Base-by-base conservation (phyloP, 2,888 invertebrate genomes). In the Agriopis leucophaearia region DNA sequence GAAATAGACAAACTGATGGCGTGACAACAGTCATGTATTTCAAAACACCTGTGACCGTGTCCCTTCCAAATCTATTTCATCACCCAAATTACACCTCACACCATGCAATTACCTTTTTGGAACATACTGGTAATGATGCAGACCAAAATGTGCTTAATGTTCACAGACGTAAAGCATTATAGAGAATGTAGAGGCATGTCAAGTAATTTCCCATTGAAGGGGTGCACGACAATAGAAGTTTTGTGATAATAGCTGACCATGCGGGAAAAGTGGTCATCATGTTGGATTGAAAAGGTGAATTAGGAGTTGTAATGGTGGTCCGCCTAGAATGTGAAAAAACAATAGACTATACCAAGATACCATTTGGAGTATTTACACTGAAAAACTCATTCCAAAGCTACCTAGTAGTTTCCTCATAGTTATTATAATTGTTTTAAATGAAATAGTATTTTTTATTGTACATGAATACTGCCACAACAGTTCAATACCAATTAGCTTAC, bases 11-110 rank as follows among this genome's bases (percentile, higher is more conserved):
- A 16, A 35, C 40, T 38, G 18, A 65, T 64, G 52, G 55, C 61
- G 64, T 69, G 57, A 69, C 66, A 64, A 70, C 51, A 66, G 52
- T 58, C 64, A 64, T 72, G 70, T 63, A 59, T 72, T 72, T 70
- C 72, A 56, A 69, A 74, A 74, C 74, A 74, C 73, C 73, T 74
- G 74, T 51, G 64, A 69, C 66, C 58, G 59, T 70, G 72, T 73
- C 70, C 71, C 74, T 71, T 67, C 58, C 62, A 70, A 72, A 72
- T 66, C 56, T 64, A 66, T 74, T 72, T 72, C 70, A 72, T 65
- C 72, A 72, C 66, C 16, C 65, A 69, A 72, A 69, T 74, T 67
- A 67, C 66, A 62, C 55, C 60, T 58, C 51, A 64, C 64, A 71
- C 69, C 63, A 69, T 64, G 47, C 71, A 70, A 72, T 74, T 61